phyloP scores from a whole-genome alignment of 2,888 invertebrate species.

The Subacronicta megacephala region DNA sequence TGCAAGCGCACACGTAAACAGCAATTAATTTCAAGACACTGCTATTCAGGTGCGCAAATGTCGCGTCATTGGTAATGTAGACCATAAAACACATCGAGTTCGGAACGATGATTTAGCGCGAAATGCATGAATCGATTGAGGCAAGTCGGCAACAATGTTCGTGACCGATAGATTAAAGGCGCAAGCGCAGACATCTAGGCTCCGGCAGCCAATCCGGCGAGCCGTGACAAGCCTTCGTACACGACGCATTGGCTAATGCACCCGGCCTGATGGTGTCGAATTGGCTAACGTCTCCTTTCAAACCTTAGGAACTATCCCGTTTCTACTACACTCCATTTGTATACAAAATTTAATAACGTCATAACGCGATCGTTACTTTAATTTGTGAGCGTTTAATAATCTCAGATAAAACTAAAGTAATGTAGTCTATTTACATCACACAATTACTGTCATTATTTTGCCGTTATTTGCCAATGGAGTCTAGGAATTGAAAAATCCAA shows the following conservation, averaged over 20 bases:
- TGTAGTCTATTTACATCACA: no score
- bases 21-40: background rate
- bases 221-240: slow-evolving; percentile 27
- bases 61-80: slow-evolving; percentile 25
- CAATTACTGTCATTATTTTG: no score
- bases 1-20: no score
- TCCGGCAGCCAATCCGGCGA: slow-evolving; percentile 22
- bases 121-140: slow-evolving; percentile 48
- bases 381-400: no score
- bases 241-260: slow-evolving; percentile 32
- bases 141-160: slow-evolving; percentile 44
- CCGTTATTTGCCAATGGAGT: no score
- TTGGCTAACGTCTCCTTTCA: slow-evolving; percentile 17
- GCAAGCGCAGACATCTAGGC: slow-evolving; percentile 34
- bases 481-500: no score
- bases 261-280: slow-evolving; percentile 3
- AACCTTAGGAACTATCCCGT: no score
- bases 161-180: slow-evolving; percentile 45
- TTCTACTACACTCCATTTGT: no score
- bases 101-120: slow-evolving; percentile 12
- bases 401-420: no score
- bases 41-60: background rate
- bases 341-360: no score
- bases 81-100: slow-evolving; percentile 26
- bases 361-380: no score